These are phyloP conservation scores for Eospalax fontanierii DNA, from an alignment of 2,797 vertebrate species.

Conservation along the genomic window DNA sequence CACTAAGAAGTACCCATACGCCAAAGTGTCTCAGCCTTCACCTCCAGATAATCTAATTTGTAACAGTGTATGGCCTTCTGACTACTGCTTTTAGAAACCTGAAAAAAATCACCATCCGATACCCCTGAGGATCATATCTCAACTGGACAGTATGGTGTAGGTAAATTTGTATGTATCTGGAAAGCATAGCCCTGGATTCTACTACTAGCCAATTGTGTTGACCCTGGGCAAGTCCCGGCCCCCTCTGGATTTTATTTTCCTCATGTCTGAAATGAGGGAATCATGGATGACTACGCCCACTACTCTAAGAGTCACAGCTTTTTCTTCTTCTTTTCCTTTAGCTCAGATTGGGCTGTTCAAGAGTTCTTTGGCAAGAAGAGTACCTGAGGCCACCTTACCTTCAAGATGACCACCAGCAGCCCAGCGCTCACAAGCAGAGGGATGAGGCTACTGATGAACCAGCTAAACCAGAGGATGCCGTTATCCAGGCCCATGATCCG, in stretches of 20 bases:
- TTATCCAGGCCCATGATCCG: constrained; percentile 98
- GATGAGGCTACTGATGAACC: constrained; percentile 98
- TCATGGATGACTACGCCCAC: not conserved
- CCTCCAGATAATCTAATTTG: not conserved
- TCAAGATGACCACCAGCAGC: constrained; percentile 95
- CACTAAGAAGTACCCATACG: not conserved
- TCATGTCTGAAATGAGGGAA: not conserved
- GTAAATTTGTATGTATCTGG: not conserved
- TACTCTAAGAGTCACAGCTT: not conserved
- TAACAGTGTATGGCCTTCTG: not conserved
- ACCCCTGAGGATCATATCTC: not conserved
- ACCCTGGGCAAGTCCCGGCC: not conserved
- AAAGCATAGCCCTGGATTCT: not conserved
- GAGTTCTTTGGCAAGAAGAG: not conserved
- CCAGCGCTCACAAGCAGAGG: constrained; percentile 96
- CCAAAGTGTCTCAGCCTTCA: constrained; percentile 40
- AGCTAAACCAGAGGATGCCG: constrained; percentile 97
- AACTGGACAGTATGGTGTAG: not conserved
- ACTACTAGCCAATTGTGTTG: not conserved
- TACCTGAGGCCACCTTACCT: constrained; percentile 89
- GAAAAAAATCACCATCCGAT: not conserved
- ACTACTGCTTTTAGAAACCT: not conserved
- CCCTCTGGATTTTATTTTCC: not conserved
- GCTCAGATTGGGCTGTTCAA: rapidly evolving
- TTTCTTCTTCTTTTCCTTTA: not conserved